Conservation (phyloP, 2,797 vertebrate genomes). For the Enteromius thamalakanensis region DNA sequence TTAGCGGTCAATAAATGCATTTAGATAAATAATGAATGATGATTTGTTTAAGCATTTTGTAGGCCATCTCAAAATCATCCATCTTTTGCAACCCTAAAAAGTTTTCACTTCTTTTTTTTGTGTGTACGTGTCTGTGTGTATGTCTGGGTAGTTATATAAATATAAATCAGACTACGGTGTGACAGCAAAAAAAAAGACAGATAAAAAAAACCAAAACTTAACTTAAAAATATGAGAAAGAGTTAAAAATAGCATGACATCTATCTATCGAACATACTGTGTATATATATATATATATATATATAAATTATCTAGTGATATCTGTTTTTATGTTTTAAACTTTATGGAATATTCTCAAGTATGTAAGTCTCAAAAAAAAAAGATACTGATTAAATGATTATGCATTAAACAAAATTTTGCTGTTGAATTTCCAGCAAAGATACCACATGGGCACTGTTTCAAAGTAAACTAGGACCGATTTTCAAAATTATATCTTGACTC, state of each 20-base stretch:
- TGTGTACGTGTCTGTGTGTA: no score
- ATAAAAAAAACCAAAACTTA: no score
- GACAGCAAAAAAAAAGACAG: no score
- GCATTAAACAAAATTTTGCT: background rate
- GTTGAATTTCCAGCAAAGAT: background rate
- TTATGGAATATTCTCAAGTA: no score
- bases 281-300: no score
- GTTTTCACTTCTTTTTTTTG: background rate
- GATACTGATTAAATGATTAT: background rate
- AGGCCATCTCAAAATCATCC: conserved; percentile 28
- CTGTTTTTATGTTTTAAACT: no score
- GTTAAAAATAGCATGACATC: no score
- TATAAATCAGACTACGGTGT: no score
- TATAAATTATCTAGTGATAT: no score
- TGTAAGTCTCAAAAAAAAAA: background rate
- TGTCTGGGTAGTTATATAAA: no score
- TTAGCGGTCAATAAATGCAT: conserved; percentile 50
- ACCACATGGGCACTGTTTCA: background rate
- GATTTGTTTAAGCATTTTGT: conserved; percentile 45
- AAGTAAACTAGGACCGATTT: conserved; percentile 8
- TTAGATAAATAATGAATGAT: conserved; percentile 56
- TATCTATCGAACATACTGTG: no score
- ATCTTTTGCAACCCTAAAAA: conserved; percentile 1
- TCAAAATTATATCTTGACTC: background rate
- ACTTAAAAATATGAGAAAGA: no score